A percentile compares a stretch with the other conserved stretches of the same genome.
Conservation (phyloP, 2,113 vertebrate species). For the Menura novaehollandiae region DNA sequence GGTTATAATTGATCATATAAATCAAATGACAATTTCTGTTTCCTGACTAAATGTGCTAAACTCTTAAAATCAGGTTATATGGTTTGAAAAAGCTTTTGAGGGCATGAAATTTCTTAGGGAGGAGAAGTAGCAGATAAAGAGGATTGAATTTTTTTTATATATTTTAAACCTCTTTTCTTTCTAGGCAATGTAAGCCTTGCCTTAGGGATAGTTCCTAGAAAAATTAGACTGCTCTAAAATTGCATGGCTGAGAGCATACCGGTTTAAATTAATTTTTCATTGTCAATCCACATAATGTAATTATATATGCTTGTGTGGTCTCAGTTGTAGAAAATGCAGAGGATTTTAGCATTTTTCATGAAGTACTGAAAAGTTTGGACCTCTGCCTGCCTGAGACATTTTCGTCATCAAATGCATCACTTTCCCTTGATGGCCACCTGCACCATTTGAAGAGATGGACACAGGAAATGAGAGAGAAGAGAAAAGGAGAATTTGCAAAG, state of each 20-base stretch:
- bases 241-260: neutral
- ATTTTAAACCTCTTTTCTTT: slow-evolving; percentile 15
- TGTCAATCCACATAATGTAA: neutral
- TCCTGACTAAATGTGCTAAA: neutral
- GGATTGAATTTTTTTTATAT: neutral
- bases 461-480: neutral
- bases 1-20: neutral
- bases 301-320: neutral
- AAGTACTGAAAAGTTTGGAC: neutral
- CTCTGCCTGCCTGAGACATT: neutral
- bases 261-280: slow-evolving; percentile 20
- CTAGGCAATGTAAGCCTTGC: neutral
- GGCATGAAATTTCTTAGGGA: neutral
- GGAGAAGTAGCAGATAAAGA: neutral
- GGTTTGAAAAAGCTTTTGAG: neutral
- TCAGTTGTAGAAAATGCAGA: neutral
- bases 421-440: neutral
- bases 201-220: slow-evolving; percentile 10
- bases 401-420: neutral
- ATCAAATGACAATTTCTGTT: neutral
- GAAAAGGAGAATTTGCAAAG: neutral
- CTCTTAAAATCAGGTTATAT: neutral
- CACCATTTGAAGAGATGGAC: neutral
- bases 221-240: neutral
- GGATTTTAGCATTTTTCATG: neutral